Evolutionary conservation across 1,140 invertebrate genomes (phyloP).

Genomic region (Ganaspis sp.): DNA sequence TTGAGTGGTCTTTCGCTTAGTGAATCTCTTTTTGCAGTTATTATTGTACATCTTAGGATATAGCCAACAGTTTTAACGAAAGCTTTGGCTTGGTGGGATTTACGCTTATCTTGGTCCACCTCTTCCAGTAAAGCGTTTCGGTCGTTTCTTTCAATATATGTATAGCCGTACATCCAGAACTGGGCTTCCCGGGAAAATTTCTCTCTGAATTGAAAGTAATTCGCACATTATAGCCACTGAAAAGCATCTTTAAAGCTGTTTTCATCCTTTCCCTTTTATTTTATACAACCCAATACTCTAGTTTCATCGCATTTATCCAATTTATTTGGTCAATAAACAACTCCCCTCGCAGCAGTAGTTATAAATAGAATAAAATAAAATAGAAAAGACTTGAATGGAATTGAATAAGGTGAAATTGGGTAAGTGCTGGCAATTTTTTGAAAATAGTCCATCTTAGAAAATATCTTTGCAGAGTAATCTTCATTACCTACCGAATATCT

Average conservation of each 20-base stretch:
- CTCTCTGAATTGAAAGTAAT: conserved; percentile 15
- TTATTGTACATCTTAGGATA: background rate
- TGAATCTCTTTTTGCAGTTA: background rate
- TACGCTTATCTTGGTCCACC: conserved; percentile 21
- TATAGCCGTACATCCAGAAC: background rate
- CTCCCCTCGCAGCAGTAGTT: background rate
- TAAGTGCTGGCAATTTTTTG: too few species aligned
- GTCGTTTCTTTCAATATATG: conserved; percentile 1
- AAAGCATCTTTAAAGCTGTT: conserved; percentile 1
- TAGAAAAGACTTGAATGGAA: too few species aligned
- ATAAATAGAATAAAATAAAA: too few species aligned
- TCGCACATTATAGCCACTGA: conserved; percentile 21
- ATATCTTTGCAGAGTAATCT: too few species aligned
- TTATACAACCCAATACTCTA: background rate
- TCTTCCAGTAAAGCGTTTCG: conserved; percentile 7
- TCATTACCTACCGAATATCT: too few species aligned
- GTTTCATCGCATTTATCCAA: background rate
- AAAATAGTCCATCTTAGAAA: too few species aligned
- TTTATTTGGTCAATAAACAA: background rate
- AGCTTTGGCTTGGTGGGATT: conserved; percentile 17
- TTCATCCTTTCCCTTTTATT: background rate
- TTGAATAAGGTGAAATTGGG: too few species aligned
- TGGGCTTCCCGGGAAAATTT: background rate
- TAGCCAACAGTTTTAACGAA: conserved; percentile 9
- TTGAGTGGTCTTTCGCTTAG: background rate